Evolutionary conservation across 1,140 invertebrate species (phyloP).

Genomic region (Zelostemma sp.): DNA sequence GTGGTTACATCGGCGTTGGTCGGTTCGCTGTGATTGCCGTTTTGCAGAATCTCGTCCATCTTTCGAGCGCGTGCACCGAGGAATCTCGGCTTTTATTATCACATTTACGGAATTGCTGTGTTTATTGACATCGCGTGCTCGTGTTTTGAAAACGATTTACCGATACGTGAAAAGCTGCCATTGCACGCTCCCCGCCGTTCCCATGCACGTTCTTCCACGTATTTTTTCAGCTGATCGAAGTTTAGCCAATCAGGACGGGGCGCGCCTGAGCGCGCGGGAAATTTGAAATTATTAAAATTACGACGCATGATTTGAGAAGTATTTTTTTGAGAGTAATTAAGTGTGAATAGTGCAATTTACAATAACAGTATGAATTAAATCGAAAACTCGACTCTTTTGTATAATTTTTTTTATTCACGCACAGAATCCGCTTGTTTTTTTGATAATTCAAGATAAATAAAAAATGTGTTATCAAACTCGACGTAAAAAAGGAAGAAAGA

Average conservation of each 20-base stretch:
- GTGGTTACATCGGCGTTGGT: constrained; percentile 50
- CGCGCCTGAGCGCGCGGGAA: too few species aligned
- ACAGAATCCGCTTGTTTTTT: not conserved
- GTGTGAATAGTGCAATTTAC: not conserved
- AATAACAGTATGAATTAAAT: too few species aligned
- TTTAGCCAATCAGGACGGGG: too few species aligned
- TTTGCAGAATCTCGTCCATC: constrained; percentile 64
- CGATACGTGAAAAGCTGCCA: constrained; percentile 8
- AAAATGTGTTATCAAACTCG: too few species aligned
- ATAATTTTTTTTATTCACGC: too few species aligned
- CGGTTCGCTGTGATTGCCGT: constrained; percentile 60
- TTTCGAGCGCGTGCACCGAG: constrained; percentile 9
- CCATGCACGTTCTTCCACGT: not conserved
- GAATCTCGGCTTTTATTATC: constrained; percentile 13
- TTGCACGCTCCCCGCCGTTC: too few species aligned
- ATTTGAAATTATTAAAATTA: too few species aligned
- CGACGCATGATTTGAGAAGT: too few species aligned
- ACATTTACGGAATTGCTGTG: constrained; percentile 7
- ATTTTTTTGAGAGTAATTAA: too few species aligned
- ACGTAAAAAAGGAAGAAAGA: constrained; percentile 38
- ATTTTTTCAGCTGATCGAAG: too few species aligned
- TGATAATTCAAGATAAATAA: not conserved
- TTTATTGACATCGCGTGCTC: constrained; percentile 6
- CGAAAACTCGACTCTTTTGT: too few species aligned
- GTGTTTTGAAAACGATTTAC: not conserved